Base-by-base conservation (phyloP, 2,888 invertebrate genomes). In the Blastobasis lacticolella region DNA sequence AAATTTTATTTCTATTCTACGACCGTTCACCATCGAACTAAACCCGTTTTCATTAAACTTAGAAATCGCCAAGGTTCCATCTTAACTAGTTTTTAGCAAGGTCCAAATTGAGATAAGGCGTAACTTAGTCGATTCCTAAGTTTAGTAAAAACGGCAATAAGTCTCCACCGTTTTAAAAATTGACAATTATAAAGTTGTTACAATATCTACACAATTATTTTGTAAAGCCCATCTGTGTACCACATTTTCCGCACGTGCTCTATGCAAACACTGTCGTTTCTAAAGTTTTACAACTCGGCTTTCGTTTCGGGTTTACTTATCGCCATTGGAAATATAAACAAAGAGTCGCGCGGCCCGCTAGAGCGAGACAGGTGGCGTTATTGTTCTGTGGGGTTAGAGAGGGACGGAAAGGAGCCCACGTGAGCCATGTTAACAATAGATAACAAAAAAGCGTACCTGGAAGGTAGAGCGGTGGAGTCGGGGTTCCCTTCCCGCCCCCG, bases 401-500 rank as follows among this genome's bases (percentile, higher is more conserved):
- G 78, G 75, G 81, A 85, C 56, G 56, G 67, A 54, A 50, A 54
- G 61, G 63, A 68, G 66, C 76, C 79, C 85, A 87, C 85, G 84
- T 85, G 86, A 80, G 78, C 69, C 68, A 75, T 63, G 78, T 78
- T 79, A 82, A 87, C 87, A 86, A 87, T 84, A 83, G 87, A 74
- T 74, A 73, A 66, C 83, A 83, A 83, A 80, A 83, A 80, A 66
- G 66, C 60, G 69, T 87, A 87, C 87, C 88, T 86, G 87, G 75
- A 78, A 81, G 81, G 82, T 78, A 76, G 58, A 63, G 63, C 36
- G 9, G 38, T 40, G 10, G 54, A 60, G 58, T 56, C 67, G 71
- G 61, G 64, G 64, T 65, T 65, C 67, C 69, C 76, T 78, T 76
- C 80, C 71, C 80, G 53, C 62, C 63, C 57, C 61, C 55, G 51